Evolutionary conservation across 2,888 invertebrate species (phyloP).

Genomic region (Apoderus coryli): DNA sequence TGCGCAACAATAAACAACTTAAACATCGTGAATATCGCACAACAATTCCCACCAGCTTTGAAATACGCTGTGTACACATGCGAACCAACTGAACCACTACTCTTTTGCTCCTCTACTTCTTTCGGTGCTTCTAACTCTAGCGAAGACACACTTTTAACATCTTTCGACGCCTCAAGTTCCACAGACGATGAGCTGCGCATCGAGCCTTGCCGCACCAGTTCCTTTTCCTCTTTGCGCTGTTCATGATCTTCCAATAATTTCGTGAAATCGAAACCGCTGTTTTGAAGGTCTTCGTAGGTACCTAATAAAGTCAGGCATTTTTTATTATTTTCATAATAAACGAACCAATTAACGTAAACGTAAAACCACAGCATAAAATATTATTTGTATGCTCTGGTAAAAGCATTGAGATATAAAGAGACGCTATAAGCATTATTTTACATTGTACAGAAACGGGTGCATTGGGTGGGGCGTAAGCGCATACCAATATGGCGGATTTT

Average conservation of each 20-base stretch:
- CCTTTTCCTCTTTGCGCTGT: slow-evolving; percentile 28
- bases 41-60: slow-evolving; percentile 55
- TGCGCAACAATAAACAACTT: slow-evolving; percentile 54
- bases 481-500: too few species aligned
- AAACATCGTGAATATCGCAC: slow-evolving; percentile 44
- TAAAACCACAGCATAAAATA: too few species aligned
- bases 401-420: too few species aligned
- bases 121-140: slow-evolving; percentile 28
- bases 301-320: too few species aligned
- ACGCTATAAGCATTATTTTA: too few species aligned
- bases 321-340: too few species aligned
- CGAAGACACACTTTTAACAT: slow-evolving; percentile 11
- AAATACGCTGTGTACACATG: slow-evolving; percentile 57
- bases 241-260: slow-evolving; percentile 43
- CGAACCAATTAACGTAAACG: too few species aligned
- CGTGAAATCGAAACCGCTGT: slow-evolving; percentile 64
- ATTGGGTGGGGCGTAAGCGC: too few species aligned
- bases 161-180: slow-evolving; percentile 24
- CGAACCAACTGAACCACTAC: slow-evolving; percentile 40
- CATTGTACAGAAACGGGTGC: too few species aligned
- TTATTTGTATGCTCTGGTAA: too few species aligned
- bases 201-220: slow-evolving; percentile 35
- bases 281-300: slow-evolving; percentile 55
- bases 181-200: slow-evolving; percentile 37
- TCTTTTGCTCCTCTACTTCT: slow-evolving; percentile 43